These are phyloP conservation scores for Galeopsomyia nigrocyanea DNA, from an alignment of 2,888 invertebrate species.

Conservation along the genomic window DNA sequence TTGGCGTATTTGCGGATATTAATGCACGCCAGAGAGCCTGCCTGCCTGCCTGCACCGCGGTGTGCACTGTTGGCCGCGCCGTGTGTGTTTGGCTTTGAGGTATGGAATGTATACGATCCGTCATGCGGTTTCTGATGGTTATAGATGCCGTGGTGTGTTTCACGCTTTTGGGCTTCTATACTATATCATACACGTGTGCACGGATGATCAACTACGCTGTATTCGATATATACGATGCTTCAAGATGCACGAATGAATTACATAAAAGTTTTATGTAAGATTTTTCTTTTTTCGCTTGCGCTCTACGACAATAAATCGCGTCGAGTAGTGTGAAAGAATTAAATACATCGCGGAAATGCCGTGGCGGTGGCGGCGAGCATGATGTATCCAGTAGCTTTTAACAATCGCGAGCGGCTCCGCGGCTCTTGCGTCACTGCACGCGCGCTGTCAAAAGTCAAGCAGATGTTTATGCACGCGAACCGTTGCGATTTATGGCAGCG, in stretches of 20 bases:
- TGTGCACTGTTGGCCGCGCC: neutral
- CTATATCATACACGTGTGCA: too few species aligned
- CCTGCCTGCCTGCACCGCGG: neutral
- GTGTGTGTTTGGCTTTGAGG: neutral
- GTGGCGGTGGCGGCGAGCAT: neutral
- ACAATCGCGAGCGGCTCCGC: neutral
- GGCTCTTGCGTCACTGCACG: neutral
- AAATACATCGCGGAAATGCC: too few species aligned
- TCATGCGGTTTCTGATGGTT: constrained; percentile 22
- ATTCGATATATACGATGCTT: neutral
- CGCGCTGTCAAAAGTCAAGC: constrained; percentile 6
- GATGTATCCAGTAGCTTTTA: constrained; percentile 1
- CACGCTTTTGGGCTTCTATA: too few species aligned
- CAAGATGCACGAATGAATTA: neutral
- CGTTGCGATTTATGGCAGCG: constrained; percentile 36
- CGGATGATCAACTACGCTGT: neutral
- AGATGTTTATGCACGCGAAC: constrained; percentile 45
- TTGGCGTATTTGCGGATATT: neutral
- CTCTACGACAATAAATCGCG: too few species aligned
- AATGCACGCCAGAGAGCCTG: too few species aligned
- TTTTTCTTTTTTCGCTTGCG: neutral
- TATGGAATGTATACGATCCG: constrained; percentile 8
- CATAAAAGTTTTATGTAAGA: neutral
- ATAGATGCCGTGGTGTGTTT: neutral
- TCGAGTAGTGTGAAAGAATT: too few species aligned